These are phyloP conservation scores for Centropyge bicolor DNA, from an alignment of 2,797 vertebrate species.

Conservation along the genomic window DNA sequence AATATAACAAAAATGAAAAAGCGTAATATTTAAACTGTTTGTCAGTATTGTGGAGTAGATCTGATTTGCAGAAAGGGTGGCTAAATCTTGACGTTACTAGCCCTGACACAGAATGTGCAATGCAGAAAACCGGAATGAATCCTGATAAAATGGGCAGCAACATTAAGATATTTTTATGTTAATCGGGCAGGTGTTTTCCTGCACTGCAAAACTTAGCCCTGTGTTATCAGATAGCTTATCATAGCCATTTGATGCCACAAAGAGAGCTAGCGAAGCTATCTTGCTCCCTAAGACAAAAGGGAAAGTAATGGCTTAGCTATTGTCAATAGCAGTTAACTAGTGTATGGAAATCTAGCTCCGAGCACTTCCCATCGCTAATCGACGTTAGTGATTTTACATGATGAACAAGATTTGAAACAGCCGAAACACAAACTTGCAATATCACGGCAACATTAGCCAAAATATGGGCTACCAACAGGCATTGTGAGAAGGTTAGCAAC, in stretches of 20 bases:
- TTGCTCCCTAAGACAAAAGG: constrained; percentile 83
- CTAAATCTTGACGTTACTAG: constrained; percentile 10
- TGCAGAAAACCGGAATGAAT: constrained; percentile 25
- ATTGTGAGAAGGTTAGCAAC: constrained; percentile 78
- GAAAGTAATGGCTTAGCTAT: constrained; percentile 84
- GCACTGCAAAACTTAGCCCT: constrained; percentile 46
- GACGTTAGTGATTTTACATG: not conserved
- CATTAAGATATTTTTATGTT: constrained; percentile 12
- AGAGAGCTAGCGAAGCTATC: constrained; percentile 80
- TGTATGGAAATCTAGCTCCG: constrained; percentile 56
- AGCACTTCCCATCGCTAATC: constrained; percentile 43
- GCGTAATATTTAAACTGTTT: not conserved
- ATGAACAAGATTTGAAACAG: not conserved
- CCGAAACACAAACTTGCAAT: constrained; percentile 37
- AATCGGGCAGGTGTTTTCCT: constrained; percentile 21
- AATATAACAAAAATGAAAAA: not conserved
- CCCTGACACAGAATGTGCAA: constrained; percentile 15
- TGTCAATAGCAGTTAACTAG: constrained; percentile 71
- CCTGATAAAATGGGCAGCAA: constrained; percentile 18
- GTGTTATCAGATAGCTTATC: constrained; percentile 60
- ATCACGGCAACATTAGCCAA: constrained; percentile 45
- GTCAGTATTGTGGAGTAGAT: not conserved
- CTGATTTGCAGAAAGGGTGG: constrained; percentile 7
- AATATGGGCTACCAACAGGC: constrained; percentile 63
- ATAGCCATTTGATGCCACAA: constrained; percentile 73